Evolutionary conservation across 2,113 vertebrate species (phyloP).

Genomic region (Hippocampus barbouri): DNA sequence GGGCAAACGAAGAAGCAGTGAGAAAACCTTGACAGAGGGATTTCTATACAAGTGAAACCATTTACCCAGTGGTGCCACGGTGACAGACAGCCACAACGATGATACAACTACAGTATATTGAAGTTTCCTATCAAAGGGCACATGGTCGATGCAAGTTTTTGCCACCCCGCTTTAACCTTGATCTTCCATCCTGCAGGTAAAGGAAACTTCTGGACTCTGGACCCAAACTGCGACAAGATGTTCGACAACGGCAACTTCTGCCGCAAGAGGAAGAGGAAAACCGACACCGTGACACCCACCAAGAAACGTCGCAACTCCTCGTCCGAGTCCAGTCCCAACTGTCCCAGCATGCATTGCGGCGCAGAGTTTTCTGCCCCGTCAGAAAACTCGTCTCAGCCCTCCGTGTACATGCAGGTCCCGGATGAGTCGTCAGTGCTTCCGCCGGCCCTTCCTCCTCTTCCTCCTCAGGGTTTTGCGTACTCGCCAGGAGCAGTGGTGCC

Average conservation of each 20-base stretch:
- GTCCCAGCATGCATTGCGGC: slow-evolving; percentile 43
- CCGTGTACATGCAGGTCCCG: background rate
- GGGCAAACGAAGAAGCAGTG: too few species aligned
- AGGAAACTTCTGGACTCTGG: slow-evolving; percentile 97
- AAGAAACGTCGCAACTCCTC: slow-evolving; percentile 40
- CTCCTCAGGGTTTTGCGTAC: slow-evolving; percentile 69
- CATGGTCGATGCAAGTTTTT: background rate
- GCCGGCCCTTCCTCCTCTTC: background rate
- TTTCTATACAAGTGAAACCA: too few species aligned
- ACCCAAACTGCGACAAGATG: slow-evolving; percentile 96
- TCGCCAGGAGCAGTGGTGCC: slow-evolving; percentile 70
- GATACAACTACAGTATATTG: too few species aligned
- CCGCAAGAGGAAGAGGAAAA: slow-evolving; percentile 90
- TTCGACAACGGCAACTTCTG: slow-evolving; percentile 97
- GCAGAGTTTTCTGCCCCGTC: slow-evolving; percentile 70
- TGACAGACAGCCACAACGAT: too few species aligned
- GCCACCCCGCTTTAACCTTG: background rate
- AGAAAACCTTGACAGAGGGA: too few species aligned
- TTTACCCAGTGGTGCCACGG: too few species aligned
- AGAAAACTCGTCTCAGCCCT: slow-evolving; percentile 55
- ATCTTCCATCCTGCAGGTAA: slow-evolving; percentile 76
- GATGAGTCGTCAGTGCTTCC: background rate
- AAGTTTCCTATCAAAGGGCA: too few species aligned
- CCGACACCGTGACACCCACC: slow-evolving; percentile 52
- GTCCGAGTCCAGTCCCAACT: slow-evolving; percentile 67